Evolutionary conservation across 2,113 vertebrate genomes (phyloP).

Genomic region (Anhinga anhinga): DNA sequence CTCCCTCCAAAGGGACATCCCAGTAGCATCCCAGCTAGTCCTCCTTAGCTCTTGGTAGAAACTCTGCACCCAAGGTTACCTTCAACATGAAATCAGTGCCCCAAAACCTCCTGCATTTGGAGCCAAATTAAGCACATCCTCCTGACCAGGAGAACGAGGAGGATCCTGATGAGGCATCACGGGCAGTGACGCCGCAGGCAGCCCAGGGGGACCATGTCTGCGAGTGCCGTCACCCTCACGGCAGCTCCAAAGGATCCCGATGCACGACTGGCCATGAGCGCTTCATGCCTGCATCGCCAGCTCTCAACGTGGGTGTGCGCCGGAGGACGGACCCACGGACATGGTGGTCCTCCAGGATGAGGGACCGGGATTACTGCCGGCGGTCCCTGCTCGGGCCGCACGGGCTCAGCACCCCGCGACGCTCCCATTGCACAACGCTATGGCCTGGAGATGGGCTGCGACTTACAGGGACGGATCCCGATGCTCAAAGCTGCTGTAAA

Average conservation of each 20-base stretch:
- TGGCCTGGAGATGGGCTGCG: not conserved
- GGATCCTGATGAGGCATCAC: not conserved
- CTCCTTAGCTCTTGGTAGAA: not conserved
- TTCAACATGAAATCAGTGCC: fast-evolving
- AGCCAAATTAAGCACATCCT: not conserved
- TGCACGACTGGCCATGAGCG: fast-evolving
- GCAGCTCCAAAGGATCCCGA: not conserved
- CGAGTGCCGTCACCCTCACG: fast-evolving
- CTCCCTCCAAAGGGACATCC: not conserved
- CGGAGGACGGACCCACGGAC: fast-evolving
- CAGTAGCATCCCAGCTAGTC: not conserved
- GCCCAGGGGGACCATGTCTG: too few relatives aligned
- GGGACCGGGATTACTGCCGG: not conserved
- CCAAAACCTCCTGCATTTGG: not conserved
- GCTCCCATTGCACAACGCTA: not conserved
- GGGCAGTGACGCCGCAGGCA: not conserved
- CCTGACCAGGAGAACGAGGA: not conserved
- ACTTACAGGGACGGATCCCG: not conserved
- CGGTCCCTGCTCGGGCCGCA: fast-evolving
- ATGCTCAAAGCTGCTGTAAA: not conserved
- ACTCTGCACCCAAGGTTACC: not conserved
- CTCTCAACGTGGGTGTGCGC: fast-evolving
- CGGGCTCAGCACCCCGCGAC: fast-evolving
- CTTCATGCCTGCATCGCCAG: fast-evolving
- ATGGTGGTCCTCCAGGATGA: fast-evolving